Evolutionary conservation across 1,140 invertebrate genomes (phyloP).

Genomic region (Drosophila littoralis): DNA sequence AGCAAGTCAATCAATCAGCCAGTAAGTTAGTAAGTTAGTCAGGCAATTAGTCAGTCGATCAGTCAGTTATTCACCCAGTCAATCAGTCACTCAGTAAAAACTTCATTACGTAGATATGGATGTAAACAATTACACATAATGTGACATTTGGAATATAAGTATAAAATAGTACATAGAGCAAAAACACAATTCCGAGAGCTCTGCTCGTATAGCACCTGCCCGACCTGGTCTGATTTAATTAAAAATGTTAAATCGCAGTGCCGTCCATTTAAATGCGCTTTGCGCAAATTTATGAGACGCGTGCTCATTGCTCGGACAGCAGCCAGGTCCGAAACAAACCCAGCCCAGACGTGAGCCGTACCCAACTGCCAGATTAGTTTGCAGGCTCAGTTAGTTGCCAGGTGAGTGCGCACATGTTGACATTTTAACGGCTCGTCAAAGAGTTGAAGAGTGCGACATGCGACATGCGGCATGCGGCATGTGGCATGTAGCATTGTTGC

Average conservation of each 20-base stretch:
- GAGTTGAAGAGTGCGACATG: conserved; percentile 15
- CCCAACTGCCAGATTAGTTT: background rate
- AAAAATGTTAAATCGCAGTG: conserved; percentile 38
- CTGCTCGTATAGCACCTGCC: background rate
- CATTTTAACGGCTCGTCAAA: conserved; percentile 38
- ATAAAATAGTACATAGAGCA: too few species aligned
- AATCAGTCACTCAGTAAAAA: too few species aligned
- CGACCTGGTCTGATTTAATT: conserved; percentile 35
- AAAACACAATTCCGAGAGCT: background rate
- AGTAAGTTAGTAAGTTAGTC: too few species aligned
- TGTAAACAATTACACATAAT: too few species aligned
- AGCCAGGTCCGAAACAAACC: background rate
- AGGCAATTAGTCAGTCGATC: too few species aligned
- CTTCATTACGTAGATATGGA: too few species aligned
- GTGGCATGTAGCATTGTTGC: conserved; percentile 39
- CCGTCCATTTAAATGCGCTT: conserved; percentile 42
- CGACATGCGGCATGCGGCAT: conserved; percentile 15
- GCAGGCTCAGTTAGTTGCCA: conserved; percentile 18
- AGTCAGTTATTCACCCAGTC: too few species aligned
- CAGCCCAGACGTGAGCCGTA: background rate
- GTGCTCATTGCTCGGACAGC: conserved; percentile 44
- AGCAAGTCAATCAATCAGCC: too few species aligned
- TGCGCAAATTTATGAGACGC: conserved; percentile 39
- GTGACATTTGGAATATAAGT: too few species aligned
- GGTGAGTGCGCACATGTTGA: conserved; percentile 44